Base-by-base conservation (phyloP, 2,888 invertebrate species). In the Chymomyza amoena region DNA sequence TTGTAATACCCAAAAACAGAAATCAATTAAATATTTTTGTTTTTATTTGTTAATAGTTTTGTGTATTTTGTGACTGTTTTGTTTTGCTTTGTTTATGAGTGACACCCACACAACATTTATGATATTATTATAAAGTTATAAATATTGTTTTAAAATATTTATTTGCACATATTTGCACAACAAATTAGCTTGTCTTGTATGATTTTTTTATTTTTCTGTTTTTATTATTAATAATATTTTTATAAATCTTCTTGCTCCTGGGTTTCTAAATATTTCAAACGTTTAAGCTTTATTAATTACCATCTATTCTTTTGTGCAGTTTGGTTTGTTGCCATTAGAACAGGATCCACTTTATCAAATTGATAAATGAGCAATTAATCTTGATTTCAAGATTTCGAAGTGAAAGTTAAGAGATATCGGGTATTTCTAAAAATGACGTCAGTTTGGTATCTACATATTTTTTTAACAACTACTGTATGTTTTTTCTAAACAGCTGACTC, bases 281-380 rank as follows among this genome's bases (percentile, higher is more conserved):
- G 10, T 45, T 45, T 73, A 73, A 78, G 73, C 73, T 65, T 73
- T 73, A 77, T 78, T 76, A 76, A 73, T 78, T 61, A 60, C 62
- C 54, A 59, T 59, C 64, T 59, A 10, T 52, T 68, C 36, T 16
- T 56, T 56, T 25, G 57, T 57, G 2, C 32, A 70, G 70, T 70
- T n/a, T 69, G 73, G 73, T 67, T 78, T 59, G 67, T 7, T 7
- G n/a, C n/a, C 36, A 67, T 56, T 25, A 67, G 64, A 59, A 60
- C 61, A 76, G 45, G 66, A 62, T 69, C 62, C 64, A 64, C 64
- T 64, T 59, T 66, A 64, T 66, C 69, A 66, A 57, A 57, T 25
- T 57, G 20, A 15, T 57, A 57, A 57, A 25, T 57, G 57, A 13
- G 18, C 25, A 18, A 57, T 57, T 57, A 57, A 57, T 57, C 28